phyloP scores from a whole-genome alignment of 2,797 vertebrate species.

The Anas acuta region DNA sequence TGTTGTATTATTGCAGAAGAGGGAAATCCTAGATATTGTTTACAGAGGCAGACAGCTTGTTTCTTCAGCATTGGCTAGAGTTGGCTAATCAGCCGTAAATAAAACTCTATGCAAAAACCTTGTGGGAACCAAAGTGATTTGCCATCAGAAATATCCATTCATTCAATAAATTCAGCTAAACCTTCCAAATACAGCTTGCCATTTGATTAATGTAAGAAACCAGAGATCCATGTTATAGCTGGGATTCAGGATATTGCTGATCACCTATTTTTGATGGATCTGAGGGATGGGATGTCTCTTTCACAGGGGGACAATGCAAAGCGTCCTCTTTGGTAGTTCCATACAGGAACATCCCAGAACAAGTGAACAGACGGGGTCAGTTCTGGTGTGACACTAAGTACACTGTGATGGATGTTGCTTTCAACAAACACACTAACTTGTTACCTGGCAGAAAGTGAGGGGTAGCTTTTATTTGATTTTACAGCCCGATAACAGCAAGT shows the following conservation, averaged over 20 bases:
- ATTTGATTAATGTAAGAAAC: conserved; percentile 47
- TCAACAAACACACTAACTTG: background rate
- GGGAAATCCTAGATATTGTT: conserved; percentile 33
- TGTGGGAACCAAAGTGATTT: conserved; percentile 26
- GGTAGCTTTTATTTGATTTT: background rate
- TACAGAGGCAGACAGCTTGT: conserved; percentile 54
- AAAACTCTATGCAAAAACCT: conserved; percentile 18
- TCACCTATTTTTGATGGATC: background rate
- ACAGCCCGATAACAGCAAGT: background rate
- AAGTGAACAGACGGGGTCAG: background rate
- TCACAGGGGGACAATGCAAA: background rate
- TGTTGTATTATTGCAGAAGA: background rate
- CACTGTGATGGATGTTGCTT: background rate
- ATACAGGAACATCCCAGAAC: background rate
- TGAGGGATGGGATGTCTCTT: background rate
- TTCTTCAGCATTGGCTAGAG: conserved; percentile 49
- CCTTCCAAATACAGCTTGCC: conserved; percentile 11
- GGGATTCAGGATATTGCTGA: conserved; percentile 12
- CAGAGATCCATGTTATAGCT: background rate
- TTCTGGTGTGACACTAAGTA: background rate
- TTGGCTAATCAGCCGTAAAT: conserved; percentile 36
- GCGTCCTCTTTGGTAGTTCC: background rate
- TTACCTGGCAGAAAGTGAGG: background rate
- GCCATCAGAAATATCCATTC: conserved; percentile 30
- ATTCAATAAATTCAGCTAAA: conserved; percentile 46